A percentile compares a stretch with the other conserved stretches of the same genome.
Evolutionary conservation across 2,888 invertebrate genomes (phyloP).

Genomic region (Geophilus truncorum): DNA sequence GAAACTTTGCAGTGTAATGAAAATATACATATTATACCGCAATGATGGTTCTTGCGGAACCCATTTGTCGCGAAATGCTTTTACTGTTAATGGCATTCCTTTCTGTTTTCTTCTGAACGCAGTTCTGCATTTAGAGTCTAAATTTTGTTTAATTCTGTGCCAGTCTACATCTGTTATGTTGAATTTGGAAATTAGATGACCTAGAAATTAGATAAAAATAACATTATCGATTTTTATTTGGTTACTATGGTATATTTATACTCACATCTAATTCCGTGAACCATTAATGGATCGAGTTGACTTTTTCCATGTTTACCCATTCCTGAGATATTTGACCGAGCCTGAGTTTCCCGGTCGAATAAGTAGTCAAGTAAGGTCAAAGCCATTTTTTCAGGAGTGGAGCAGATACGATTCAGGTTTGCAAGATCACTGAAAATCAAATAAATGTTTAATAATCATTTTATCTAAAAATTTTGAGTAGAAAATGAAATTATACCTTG

Average conservation of each 20-base stretch:
- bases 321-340: constrained; percentile 54
- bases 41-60: constrained; percentile 4
- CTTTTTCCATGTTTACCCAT: constrained; percentile 54
- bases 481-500: constrained; percentile 46
- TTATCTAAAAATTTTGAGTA: too few species aligned
- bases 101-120: constrained; percentile 44
- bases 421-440: constrained; percentile 45
- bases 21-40: background rate
- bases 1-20: background rate
- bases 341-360: constrained; percentile 54
- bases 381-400: constrained; percentile 55
- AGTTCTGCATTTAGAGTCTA: constrained; percentile 55
- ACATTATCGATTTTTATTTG: background rate
- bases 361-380: constrained; percentile 54
- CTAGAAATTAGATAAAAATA: constrained; percentile 22
- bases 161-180: constrained; percentile 52
- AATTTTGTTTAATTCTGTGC: constrained; percentile 54
- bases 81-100: constrained; percentile 37
- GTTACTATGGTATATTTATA: background rate
- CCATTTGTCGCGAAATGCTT: constrained; percentile 34
- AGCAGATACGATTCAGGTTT: constrained; percentile 53
- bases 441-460: too few species aligned
- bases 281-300: constrained; percentile 53
- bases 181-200: constrained; percentile 53
- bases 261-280: constrained; percentile 40